Conservation (phyloP, 1,140 invertebrate genomes). For the Brachionus paranguensis region DNA sequence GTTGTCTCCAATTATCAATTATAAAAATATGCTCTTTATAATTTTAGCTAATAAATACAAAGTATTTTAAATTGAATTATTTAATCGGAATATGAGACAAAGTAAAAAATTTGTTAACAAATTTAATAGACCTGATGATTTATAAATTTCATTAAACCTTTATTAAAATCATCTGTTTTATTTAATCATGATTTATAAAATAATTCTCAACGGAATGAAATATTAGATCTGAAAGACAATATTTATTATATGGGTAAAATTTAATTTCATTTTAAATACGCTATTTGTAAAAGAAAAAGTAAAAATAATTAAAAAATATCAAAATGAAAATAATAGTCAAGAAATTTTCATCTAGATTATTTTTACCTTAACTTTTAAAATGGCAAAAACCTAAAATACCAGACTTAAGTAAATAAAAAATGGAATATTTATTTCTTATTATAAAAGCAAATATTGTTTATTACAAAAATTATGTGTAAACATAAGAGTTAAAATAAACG, state of each 20-base stretch:
- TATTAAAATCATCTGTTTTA: background rate
- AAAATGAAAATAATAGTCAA: background rate
- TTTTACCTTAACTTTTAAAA: background rate
- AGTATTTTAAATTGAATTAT: background rate
- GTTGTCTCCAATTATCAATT: background rate
- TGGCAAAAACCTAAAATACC: background rate
- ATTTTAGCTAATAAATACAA: background rate
- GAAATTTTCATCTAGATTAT: background rate
- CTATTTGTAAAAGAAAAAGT: background rate
- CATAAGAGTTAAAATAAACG: no score
- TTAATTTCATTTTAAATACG: background rate
- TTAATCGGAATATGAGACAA: background rate
- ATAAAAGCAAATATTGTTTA: background rate
- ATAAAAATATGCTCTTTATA: background rate
- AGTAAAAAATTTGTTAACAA: background rate
- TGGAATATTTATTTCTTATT: background rate
- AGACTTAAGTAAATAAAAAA: background rate
- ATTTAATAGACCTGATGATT: background rate
- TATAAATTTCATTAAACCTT: background rate
- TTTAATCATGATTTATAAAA: background rate
- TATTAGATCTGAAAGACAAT: background rate
- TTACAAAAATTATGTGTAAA: no score
- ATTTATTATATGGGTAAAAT: background rate
- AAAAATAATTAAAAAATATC: background rate
- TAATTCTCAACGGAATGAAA: background rate